These are phyloP conservation scores for Amblyjoppa proteus DNA, from an alignment of 2,888 invertebrate species.

Conservation along the genomic window DNA sequence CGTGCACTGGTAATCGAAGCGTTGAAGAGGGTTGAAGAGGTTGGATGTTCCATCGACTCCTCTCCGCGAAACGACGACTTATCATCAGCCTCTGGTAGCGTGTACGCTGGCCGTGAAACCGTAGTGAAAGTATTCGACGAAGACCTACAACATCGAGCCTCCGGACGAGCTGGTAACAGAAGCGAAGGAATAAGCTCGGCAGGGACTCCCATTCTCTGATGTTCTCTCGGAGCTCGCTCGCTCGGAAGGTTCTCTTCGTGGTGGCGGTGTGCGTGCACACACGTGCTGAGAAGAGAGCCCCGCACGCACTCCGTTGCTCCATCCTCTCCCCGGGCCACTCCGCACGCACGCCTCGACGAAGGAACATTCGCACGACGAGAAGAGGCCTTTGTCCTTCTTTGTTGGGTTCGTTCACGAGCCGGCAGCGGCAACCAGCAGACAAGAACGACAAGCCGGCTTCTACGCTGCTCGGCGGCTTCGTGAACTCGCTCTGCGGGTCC, in stretches of 20 bases:
- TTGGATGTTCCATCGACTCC: slow-evolving; percentile 39
- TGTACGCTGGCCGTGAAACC: slow-evolving; percentile 84
- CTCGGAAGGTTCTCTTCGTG: slow-evolving; percentile 21
- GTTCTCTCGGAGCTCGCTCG: slow-evolving; percentile 9
- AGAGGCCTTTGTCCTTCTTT: slow-evolving; percentile 79
- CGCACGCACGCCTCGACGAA: slow-evolving; percentile 23
- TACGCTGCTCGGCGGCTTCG: slow-evolving; percentile 26
- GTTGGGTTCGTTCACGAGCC: slow-evolving; percentile 67
- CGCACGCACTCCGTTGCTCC: slow-evolving; percentile 18
- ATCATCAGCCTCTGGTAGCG: slow-evolving; percentile 82
- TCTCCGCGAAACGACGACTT: slow-evolving; percentile 61
- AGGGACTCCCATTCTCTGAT: slow-evolving; percentile 1
- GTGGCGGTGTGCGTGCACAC: slow-evolving; percentile 36
- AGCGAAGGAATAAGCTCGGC: slow-evolving; percentile 17
- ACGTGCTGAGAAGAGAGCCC: slow-evolving; percentile 25
- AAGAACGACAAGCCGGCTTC: slow-evolving; percentile 48
- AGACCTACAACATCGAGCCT: slow-evolving; percentile 9
- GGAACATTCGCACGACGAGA: slow-evolving; percentile 26
- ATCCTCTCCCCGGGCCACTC: not conserved
- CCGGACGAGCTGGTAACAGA: slow-evolving; percentile 4
- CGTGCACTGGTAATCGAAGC: not conserved
- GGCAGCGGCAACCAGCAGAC: slow-evolving; percentile 8
- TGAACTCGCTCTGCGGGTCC: slow-evolving; percentile 55
- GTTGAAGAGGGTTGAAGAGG: slow-evolving; percentile 6
- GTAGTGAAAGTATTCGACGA: slow-evolving; percentile 82